Percentiles rank a stretch among this genome's conserved stretches.
These are phyloP conservation scores for Masticophis lateralis DNA, from an alignment of 2,797 vertebrate genomes.

Conservation along the genomic window DNA sequence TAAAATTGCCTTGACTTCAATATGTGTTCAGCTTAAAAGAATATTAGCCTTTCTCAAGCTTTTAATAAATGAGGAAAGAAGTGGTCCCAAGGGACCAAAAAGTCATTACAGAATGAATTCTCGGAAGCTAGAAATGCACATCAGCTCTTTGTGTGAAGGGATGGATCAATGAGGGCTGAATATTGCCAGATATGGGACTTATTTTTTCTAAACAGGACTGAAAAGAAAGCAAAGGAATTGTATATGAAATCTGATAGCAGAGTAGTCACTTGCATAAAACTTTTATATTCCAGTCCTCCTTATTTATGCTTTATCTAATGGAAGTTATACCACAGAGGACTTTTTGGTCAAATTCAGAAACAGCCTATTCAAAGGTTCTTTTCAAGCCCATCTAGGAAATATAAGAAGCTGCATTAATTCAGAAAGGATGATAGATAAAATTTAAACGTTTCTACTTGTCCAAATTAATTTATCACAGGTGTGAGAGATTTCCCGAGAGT, in stretches of 20 bases:
- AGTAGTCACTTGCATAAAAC: not conserved
- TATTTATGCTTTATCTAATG: not conserved
- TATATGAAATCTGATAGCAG: not conserved
- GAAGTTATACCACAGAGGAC: not conserved
- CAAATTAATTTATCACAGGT: not conserved
- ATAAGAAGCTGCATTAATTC: not conserved
- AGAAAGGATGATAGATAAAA: not conserved
- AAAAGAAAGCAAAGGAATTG: conserved; percentile 29
- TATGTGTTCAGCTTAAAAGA: conserved; percentile 26
- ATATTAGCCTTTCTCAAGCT: conserved; percentile 15
- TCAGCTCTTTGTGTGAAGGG: not conserved
- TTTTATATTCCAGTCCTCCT: conserved; percentile 7
- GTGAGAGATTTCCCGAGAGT: not conserved
- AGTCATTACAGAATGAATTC: conserved; percentile 4
- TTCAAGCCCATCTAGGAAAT: not conserved
- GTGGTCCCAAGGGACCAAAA: not conserved
- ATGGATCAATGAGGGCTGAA: conserved; percentile 9
- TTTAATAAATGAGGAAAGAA: conserved; percentile 22
- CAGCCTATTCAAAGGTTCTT: not conserved
- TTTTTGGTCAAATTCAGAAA: not conserved
- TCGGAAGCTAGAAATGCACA: conserved; percentile 5
- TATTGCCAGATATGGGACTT: conserved; percentile 11
- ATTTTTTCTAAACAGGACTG: conserved; percentile 29
- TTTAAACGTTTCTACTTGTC: not conserved
- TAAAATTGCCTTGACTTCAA: conserved; percentile 22